These are phyloP conservation scores for Cassiopea xamachana DNA, from an alignment of 30 jellyfish, hydroid and myxozoan species.

Conservation along the genomic window DNA sequence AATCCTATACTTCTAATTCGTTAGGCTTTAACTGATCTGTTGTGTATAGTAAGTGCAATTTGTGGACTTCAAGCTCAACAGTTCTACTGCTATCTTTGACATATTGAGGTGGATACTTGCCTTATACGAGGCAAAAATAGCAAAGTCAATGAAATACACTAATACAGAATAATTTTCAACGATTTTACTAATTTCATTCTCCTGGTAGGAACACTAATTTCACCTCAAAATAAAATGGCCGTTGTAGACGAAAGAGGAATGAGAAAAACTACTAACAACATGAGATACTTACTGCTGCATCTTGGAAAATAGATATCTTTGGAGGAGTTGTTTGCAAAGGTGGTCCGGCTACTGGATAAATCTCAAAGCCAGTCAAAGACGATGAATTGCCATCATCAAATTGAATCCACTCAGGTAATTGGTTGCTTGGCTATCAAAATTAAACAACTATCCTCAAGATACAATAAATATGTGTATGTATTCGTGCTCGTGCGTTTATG, in stretches of 20 bases:
- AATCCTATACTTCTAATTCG: no score
- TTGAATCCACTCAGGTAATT: neutral
- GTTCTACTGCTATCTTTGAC: no score
- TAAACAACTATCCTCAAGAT: neutral
- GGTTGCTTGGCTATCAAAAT: neutral
- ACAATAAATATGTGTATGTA: neutral
- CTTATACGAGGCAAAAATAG: no score
- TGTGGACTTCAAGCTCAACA: no score
- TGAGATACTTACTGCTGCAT: slow-evolving; percentile 16
- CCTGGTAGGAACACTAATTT: neutral
- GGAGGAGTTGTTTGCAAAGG: slow-evolving; percentile 41
- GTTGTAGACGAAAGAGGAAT: no score
- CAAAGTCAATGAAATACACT: no score
- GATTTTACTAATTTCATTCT: no score
- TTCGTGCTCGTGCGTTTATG: no score
- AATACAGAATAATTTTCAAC: no score
- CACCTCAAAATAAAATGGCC: neutral
- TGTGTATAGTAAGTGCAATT: no score
- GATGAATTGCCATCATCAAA: slow-evolving; percentile 13
- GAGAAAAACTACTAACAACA: neutral
- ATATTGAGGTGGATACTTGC: no score
- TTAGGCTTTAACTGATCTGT: no score
- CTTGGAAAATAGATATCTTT: slow-evolving; percentile 61
- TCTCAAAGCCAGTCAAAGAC: slow-evolving; percentile 78
- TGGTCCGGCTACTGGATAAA: slow-evolving; percentile 81